Percentiles rank a stretch among this genome's conserved stretches.
Evolutionary conservation across 1,140 invertebrate species (phyloP).

Genomic region (Yoshiicerus persimilis): DNA sequence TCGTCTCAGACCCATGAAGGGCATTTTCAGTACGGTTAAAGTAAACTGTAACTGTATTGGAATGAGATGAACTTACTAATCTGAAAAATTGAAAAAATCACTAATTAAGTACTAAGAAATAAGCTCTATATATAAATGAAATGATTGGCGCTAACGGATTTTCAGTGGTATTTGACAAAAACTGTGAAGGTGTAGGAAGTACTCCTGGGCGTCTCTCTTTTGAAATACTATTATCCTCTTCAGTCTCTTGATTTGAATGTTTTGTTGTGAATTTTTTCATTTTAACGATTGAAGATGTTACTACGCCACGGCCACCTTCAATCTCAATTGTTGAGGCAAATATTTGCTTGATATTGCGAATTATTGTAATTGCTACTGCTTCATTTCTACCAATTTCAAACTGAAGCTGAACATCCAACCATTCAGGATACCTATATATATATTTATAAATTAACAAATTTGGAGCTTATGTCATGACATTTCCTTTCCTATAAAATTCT

Average conservation of each 20-base stretch:
- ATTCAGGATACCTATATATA: background rate
- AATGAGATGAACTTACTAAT: no score
- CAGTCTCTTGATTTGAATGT: background rate
- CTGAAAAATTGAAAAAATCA: no score
- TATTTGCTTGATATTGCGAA: background rate
- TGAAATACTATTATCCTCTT: no score
- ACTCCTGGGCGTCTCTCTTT: background rate
- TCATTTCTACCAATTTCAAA: background rate
- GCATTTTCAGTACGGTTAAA: no score
- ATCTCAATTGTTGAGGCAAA: background rate
- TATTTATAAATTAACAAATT: no score
- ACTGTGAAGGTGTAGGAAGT: background rate
- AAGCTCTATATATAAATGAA: no score
- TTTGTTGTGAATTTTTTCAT: background rate
- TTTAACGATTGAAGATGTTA: background rate
- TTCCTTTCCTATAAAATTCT: no score
- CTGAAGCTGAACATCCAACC: background rate
- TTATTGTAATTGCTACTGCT: background rate
- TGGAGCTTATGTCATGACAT: no score
- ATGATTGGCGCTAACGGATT: no score
- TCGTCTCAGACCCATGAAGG: no score
- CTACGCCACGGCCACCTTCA: background rate
- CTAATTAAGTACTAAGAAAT: no score
- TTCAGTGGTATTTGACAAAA: background rate
- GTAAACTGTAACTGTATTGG: no score